Base-by-base conservation (phyloP, 1,140 invertebrate genomes). In the Halyomorpha halys region DNA sequence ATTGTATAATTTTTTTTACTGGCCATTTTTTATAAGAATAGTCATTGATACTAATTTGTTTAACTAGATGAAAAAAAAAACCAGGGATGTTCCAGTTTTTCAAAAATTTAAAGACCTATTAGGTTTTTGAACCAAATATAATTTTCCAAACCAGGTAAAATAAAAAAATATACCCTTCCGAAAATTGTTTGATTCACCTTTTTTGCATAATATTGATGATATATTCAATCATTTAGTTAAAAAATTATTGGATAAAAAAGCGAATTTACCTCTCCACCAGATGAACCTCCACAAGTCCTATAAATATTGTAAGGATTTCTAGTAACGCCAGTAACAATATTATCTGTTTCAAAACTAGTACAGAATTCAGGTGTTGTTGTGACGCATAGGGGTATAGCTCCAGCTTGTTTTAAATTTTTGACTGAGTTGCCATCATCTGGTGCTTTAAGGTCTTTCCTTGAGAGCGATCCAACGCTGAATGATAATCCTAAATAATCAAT, bases 291-390 rank as follows among this genome's bases (percentile, higher is more conserved):
- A 18, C 80, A 73, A 2, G 84, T 89, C 67, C 84, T 77, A 39
- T 81, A 82, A 45, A 81, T 77, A 72, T 96, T 85, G 71, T 95
- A 94, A 0, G 94, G 91, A 76, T 97, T 97, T 68, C 80, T 83
- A 0, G 94, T 92, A 19, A 82, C 76, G 0, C 94, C 94, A 59
- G 88, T 90, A 0, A 95, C 80, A 63, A 85, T 86, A 76, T 97
- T 97, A 65, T 81, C 85, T 0, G 86, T 90, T 74, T 97, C 92
- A 83, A 87, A 93, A 74, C 86, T 88, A 80, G 92, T 79, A 68
- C 89, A 91, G 15, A 93, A 75, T 73, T 97, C 93, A 2, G 93
- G 91, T 1, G 90, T 87, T 73, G 96, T 97, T 16, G 90, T 94
- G 0, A 92, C 84, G 19, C 84, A 81, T 14, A 95, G 73, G 8